These are phyloP conservation scores for Phlogophora meticulosa DNA, from an alignment of 2,888 invertebrate genomes.

Conservation along the genomic window DNA sequence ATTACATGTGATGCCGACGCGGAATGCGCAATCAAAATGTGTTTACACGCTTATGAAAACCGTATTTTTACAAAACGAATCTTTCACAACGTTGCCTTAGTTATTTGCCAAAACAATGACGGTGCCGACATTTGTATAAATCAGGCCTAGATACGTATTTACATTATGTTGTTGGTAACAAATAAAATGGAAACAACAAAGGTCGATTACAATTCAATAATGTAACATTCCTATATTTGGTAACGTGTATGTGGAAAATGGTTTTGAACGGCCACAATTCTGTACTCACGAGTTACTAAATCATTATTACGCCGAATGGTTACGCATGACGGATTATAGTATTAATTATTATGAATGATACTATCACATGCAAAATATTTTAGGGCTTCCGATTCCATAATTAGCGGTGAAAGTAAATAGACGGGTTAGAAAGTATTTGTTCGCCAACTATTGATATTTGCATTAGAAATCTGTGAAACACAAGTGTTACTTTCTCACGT, in stretches of 20 bases:
- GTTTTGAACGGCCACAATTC: background rate
- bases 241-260: background rate
- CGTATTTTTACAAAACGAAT: conserved; percentile 50
- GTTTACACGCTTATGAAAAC: conserved; percentile 55
- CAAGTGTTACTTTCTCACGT: conserved; percentile 85
- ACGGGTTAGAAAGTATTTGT: conserved; percentile 88
- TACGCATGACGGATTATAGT: conserved; percentile 36
- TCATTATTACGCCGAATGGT: conserved; percentile 5
- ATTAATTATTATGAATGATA: conserved; percentile 44
- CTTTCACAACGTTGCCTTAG: conserved; percentile 28
- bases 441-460: conserved; percentile 85
- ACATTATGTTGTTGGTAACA: conserved; percentile 1
- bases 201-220: no score
- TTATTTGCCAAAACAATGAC: conserved; percentile 40
- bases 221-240: background rate
- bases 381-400: conserved; percentile 71
- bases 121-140: conserved; percentile 25
- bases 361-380: conserved; percentile 64
- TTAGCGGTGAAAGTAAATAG: conserved; percentile 82
- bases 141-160: conserved; percentile 2
- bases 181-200: conserved; percentile 8
- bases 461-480: conserved; percentile 87
- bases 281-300: background rate
- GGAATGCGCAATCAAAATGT: conserved; percentile 51
- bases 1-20: conserved; percentile 59